phyloP scores from a whole-genome alignment of 2,113 vertebrate genomes.

The Eulemur rufifrons region DNA sequence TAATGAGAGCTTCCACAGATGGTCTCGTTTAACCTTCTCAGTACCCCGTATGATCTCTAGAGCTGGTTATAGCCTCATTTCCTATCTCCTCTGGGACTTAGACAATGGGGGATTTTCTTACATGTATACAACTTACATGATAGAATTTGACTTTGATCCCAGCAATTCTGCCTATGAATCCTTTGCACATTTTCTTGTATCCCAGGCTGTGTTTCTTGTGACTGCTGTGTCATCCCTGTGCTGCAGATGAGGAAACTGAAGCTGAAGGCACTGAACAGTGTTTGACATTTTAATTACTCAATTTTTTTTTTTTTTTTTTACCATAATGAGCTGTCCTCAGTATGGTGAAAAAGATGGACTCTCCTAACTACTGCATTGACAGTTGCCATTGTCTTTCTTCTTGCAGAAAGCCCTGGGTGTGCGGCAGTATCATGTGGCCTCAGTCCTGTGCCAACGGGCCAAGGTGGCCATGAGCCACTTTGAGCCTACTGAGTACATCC shows the following conservation, averaged over 20 bases:
- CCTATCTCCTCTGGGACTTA: not conserved
- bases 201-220: not conserved
- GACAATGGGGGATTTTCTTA: not conserved
- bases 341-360: no score
- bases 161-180: not conserved
- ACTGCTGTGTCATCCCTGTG: not conserved
- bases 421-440: constrained; percentile 92
- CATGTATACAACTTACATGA: not conserved
- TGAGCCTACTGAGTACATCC: constrained; percentile 90
- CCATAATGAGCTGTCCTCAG: not conserved
- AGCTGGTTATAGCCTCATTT: not conserved
- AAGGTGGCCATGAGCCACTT: constrained; percentile 98
- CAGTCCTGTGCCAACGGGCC: constrained; percentile 91
- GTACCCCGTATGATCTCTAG: not conserved
- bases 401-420: constrained; percentile 90
- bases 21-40: not conserved
- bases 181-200: not conserved
- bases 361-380: not conserved
- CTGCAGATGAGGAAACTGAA: not conserved
- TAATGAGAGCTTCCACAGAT: rapidly evolving
- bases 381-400: not conserved
- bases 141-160: not conserved
- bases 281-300: not conserved
- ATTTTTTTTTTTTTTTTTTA: not conserved
- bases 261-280: not conserved